Conservation (phyloP, 2,797 vertebrate species). For the Sphenodon punctatus region DNA sequence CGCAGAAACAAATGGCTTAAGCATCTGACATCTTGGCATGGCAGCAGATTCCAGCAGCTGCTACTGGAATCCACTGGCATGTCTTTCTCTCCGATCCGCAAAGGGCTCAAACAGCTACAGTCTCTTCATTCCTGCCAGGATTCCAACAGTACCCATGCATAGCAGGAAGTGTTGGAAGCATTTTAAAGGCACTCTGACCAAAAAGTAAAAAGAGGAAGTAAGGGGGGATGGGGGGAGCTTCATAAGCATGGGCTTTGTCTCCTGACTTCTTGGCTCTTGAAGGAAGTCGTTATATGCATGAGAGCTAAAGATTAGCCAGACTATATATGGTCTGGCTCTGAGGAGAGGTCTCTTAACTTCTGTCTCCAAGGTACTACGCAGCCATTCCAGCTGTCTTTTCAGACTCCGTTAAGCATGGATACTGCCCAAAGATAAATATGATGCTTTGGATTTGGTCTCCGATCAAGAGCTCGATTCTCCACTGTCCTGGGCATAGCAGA, state of each 20-base stretch:
- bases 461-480: too few species aligned
- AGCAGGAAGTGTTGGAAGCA: neutral
- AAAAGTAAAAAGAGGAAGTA: too few species aligned
- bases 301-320: neutral
- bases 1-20: rapidly evolving
- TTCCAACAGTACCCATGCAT: rapidly evolving
- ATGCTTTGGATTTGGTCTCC: too few species aligned
- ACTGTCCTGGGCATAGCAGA: too few species aligned
- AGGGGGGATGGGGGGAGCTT: too few species aligned
- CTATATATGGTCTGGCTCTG: neutral
- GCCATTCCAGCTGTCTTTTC: neutral
- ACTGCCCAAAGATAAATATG: too few species aligned
- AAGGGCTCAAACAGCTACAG: neutral
- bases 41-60: neutral
- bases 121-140: neutral
- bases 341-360: rapidly evolving
- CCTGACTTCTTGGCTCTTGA: neutral
- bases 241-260: neutral
- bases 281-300: neutral
- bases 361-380: rapidly evolving
- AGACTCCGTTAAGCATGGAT: neutral
- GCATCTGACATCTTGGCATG: neutral
- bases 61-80: rapidly evolving
- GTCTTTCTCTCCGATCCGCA: rapidly evolving
- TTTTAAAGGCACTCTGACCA: neutral